Conservation (phyloP, 1,140 invertebrate genomes). For the Drosophila orena region DNA sequence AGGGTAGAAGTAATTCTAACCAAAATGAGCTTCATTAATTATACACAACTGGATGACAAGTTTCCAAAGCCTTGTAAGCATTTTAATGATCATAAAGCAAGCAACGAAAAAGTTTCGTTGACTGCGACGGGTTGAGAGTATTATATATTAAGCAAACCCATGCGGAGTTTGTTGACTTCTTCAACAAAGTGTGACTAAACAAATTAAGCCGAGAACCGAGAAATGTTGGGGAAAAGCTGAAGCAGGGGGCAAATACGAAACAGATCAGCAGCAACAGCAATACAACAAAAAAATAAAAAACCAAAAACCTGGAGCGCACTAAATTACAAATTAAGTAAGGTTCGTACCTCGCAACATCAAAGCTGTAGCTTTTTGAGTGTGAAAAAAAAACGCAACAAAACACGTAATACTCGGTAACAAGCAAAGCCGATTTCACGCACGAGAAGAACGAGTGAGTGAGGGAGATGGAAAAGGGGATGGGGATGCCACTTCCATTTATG, state of each 20-base stretch:
- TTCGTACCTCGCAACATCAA: slow-evolving; percentile 48
- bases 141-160: slow-evolving; percentile 66
- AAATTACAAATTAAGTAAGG: slow-evolving; percentile 73
- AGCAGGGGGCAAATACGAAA: slow-evolving; percentile 14
- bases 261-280: slow-evolving; percentile 17
- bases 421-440: slow-evolving; percentile 71
- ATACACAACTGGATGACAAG: slow-evolving; percentile 67
- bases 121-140: slow-evolving; percentile 37
- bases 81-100: slow-evolving; percentile 67
- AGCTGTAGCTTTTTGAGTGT: slow-evolving; percentile 51
- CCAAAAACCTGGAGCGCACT: slow-evolving; percentile 47
- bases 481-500: slow-evolving; percentile 48
- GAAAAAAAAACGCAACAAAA: slow-evolving; percentile 48
- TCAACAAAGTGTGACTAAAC: slow-evolving; percentile 82
- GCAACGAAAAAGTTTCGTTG: slow-evolving; percentile 32
- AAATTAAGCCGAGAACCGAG: slow-evolving; percentile 73
- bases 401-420: slow-evolving; percentile 37
- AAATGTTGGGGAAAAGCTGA: slow-evolving; percentile 6
- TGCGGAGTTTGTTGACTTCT: slow-evolving; percentile 80
- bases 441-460: slow-evolving; percentile 29
- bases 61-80: slow-evolving; percentile 58
- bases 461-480: neutral
- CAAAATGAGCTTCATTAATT: slow-evolving; percentile 69
- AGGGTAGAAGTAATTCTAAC: slow-evolving; percentile 31
- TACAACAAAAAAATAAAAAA: slow-evolving; percentile 29